Percentiles rank a stretch among this genome's conserved stretches.
Evolutionary conservation across 2,888 invertebrate species (phyloP).

Genomic region (Drosophila anceps): DNA sequence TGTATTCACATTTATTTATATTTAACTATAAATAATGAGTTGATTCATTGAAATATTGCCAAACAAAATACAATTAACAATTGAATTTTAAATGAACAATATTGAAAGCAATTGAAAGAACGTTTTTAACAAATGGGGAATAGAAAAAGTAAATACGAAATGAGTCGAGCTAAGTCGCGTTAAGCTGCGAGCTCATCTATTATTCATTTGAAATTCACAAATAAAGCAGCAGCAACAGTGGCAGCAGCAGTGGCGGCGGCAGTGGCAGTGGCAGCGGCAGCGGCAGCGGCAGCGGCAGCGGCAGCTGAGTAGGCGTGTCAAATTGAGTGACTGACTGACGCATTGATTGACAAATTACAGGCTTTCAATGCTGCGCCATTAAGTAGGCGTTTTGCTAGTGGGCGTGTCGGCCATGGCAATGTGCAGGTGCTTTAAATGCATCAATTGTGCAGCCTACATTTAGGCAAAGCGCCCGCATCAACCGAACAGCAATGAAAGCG

Average conservation of each 20-base stretch:
- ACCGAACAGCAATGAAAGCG: not conserved
- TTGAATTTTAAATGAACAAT: not conserved
- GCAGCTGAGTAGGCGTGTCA: not conserved
- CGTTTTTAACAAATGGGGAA: not conserved
- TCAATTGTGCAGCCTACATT: slow-evolving; percentile 57
- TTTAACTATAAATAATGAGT: not conserved
- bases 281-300: not conserved
- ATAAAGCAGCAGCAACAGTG: not conserved
- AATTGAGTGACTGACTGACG: slow-evolving; percentile 14
- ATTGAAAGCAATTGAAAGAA: not conserved
- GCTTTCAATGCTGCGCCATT: slow-evolving; percentile 19
- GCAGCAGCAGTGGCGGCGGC: not conserved
- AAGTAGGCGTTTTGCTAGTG: not conserved
- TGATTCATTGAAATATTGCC: not conserved
- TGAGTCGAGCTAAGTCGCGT: slow-evolving; percentile 2
- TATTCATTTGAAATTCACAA: slow-evolving; percentile 7
- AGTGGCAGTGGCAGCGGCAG: not conserved
- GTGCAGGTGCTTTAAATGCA: slow-evolving; percentile 54
- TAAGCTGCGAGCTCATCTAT: slow-evolving; percentile 12
- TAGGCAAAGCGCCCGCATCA: slow-evolving; percentile 43
- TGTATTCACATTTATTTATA: not conserved
- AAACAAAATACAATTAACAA: not conserved
- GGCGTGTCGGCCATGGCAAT: slow-evolving; percentile 48
- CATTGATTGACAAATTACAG: slow-evolving; percentile 38
- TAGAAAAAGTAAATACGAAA: slow-evolving; percentile 1